Evolutionary conservation across 2,888 invertebrate species (phyloP).

Genomic region (Brachylomia viminalis): DNA sequence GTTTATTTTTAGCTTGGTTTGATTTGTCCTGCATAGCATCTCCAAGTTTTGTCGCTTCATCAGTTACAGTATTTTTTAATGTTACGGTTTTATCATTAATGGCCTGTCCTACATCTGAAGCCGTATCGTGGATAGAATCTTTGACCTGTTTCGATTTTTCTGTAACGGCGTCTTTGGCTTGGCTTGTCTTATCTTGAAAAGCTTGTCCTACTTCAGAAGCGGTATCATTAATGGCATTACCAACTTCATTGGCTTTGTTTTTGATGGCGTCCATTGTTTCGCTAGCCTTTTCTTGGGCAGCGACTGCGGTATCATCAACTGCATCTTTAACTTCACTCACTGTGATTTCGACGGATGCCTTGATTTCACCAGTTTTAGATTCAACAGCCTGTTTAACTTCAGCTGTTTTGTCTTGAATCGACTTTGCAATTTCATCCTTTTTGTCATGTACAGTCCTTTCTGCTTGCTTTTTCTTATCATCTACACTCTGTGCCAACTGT

Average conservation of each 20-base stretch:
- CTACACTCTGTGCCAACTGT: slow-evolving; percentile 68
- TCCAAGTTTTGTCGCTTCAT: slow-evolving; percentile 66
- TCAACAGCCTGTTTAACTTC: slow-evolving; percentile 70
- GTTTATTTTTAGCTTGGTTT: slow-evolving; percentile 57
- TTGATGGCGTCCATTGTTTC: slow-evolving; percentile 63
- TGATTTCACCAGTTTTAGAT: slow-evolving; percentile 67
- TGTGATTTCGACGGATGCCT: slow-evolving; percentile 73
- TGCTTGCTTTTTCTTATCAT: slow-evolving; percentile 73
- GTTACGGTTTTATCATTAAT: slow-evolving; percentile 67
- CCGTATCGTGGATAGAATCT: slow-evolving; percentile 71
- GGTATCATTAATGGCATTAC: slow-evolving; percentile 67
- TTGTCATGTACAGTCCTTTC: slow-evolving; percentile 72
- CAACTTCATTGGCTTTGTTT: slow-evolving; percentile 67
- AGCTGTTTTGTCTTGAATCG: slow-evolving; percentile 71
- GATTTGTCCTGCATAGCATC: slow-evolving; percentile 68
- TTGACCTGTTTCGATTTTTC: slow-evolving; percentile 70
- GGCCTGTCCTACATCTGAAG: slow-evolving; percentile 68
- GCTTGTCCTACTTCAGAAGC: slow-evolving; percentile 67
- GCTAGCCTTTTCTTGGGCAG: slow-evolving; percentile 62
- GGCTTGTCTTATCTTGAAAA: slow-evolving; percentile 69
- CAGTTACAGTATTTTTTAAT: slow-evolving; percentile 63
- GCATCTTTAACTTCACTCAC: slow-evolving; percentile 71
- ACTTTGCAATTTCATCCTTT: slow-evolving; percentile 72
- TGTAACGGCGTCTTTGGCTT: slow-evolving; percentile 67
- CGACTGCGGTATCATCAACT: slow-evolving; percentile 63